Evolutionary conservation across 2,888 invertebrate species (phyloP), one percentile per base, ranked within the genome.

Genomic region (Diarsia mendica): DNA sequence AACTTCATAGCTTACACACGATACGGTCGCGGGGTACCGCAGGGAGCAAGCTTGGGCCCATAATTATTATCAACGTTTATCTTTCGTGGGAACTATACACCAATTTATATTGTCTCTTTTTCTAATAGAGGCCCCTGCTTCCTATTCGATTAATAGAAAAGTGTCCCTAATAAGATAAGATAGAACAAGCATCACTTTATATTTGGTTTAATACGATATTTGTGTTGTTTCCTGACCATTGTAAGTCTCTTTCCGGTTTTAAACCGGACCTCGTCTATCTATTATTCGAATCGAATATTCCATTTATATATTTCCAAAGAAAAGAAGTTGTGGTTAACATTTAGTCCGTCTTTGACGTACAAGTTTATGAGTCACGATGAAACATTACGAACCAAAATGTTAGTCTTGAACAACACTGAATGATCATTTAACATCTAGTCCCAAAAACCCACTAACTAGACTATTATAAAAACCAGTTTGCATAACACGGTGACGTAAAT

Each of bases 1-100:
- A 88, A 84, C 78, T 85, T 83, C 89, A 89, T 89, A 90, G 87
- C 85, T 79, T 87, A 85, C 84, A 82, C 78, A 84, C 84, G 80
- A 85, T 81, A 82, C 79, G 55, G 79, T 75, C 68, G 80, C 65
- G 83, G 86, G 74, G 82, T 89, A 77, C 87, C 84, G 85, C 88
- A 90, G 87, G 89, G 88, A 85, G 74, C 75, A 48, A 58, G 72
- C 73, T 67, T 88, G 65, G 70, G 85, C 23, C 83, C 80, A 71
- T 75, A 76, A 71, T 83, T 77, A 71, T 83, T 77, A 75, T 77
- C 51, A 65, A 64, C 44, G 63, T 79, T 72, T 74, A 71, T 65
- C 51, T 75, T 64, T 10, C 63, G 74, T 87, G 74, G 74, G 61
- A 80, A 81, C 66, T n/a, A 33, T 71, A 81, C 72, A 74, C 77